These are phyloP conservation scores for Cynaeus angustus DNA, from an alignment of 2,888 invertebrate genomes.

Conservation along the genomic window DNA sequence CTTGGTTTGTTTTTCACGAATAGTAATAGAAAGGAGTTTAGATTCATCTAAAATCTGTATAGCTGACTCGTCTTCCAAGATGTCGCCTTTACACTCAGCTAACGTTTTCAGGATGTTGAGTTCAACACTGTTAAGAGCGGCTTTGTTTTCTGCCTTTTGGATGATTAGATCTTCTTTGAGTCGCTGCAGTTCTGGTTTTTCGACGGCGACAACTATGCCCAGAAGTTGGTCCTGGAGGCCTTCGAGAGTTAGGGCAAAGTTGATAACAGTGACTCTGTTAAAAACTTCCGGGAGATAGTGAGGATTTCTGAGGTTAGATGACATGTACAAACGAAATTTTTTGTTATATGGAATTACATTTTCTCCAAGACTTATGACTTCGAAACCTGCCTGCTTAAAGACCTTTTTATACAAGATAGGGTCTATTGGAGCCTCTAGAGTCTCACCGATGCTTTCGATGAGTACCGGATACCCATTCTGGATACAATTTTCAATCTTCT, in stretches of 20 bases:
- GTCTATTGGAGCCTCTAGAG: constrained; percentile 85
- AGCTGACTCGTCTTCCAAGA: constrained; percentile 92
- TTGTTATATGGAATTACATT: constrained; percentile 84
- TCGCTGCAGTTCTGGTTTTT: constrained; percentile 88
- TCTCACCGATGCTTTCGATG: constrained; percentile 85
- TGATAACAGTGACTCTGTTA: constrained; percentile 87
- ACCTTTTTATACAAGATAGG: constrained; percentile 84
- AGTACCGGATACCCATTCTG: constrained; percentile 85
- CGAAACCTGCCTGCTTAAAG: constrained; percentile 82
- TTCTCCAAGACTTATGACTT: constrained; percentile 86
- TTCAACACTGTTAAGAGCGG: constrained; percentile 88
- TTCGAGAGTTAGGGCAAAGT: constrained; percentile 88
- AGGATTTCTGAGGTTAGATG: constrained; percentile 88
- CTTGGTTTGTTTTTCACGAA: constrained; percentile 86
- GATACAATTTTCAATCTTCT: constrained; percentile 82
- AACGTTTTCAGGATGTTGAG: constrained; percentile 91
- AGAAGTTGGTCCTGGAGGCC: constrained; percentile 89
- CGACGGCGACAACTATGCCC: constrained; percentile 89
- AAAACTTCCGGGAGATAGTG: constrained; percentile 90
- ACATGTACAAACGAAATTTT: constrained; percentile 86
- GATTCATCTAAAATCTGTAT: constrained; percentile 91
- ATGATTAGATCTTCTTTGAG: constrained; percentile 86
- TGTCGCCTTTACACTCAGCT: constrained; percentile 88
- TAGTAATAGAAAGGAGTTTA: constrained; percentile 86
- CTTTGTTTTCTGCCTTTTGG: constrained; percentile 86